Evolutionary conservation across 2,797 vertebrate species (phyloP).

Genomic region (Chelon labrosus): DNA sequence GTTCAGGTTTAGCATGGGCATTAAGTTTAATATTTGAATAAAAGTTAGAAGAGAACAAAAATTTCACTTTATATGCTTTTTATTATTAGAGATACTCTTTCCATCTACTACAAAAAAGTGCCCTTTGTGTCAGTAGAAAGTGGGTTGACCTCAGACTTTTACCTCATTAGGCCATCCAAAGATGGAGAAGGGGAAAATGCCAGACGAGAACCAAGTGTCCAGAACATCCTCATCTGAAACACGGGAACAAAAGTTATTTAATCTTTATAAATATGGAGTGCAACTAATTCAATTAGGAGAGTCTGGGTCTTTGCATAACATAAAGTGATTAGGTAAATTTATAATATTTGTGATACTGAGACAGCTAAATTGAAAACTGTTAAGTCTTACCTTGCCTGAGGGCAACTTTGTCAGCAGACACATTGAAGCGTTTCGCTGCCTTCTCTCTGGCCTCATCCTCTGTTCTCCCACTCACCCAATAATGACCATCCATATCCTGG

Average conservation of each 20-base stretch:
- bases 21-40: slow-evolving; percentile 9
- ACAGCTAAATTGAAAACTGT: slow-evolving; percentile 4
- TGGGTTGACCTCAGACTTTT: slow-evolving; percentile 35
- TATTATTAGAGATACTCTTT: neutral
- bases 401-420: slow-evolving; percentile 86
- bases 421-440: slow-evolving; percentile 88
- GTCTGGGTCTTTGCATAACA: slow-evolving; percentile 10
- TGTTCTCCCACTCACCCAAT: slow-evolving; percentile 91
- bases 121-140: slow-evolving; percentile 33
- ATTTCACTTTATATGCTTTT: neutral
- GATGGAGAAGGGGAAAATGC: slow-evolving; percentile 94
- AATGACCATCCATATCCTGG: slow-evolving; percentile 90
- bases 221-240: slow-evolving; percentile 92
- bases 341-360: slow-evolving; percentile 11
- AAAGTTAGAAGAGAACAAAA: slow-evolving; percentile 9
- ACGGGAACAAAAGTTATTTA: slow-evolving; percentile 31
- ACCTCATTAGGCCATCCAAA: slow-evolving; percentile 94
- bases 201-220: slow-evolving; percentile 97
- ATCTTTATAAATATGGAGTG: slow-evolving; percentile 29
- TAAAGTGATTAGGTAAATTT: slow-evolving; percentile 29
- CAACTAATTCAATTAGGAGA: slow-evolving; percentile 18
- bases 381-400: slow-evolving; percentile 88
- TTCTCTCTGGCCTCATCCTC: slow-evolving; percentile 88
- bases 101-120: neutral
- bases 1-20: neutral